These are phyloP conservation scores for Mus spicilegus DNA, from an alignment of 2,113 vertebrate species.

Conservation along the genomic window DNA sequence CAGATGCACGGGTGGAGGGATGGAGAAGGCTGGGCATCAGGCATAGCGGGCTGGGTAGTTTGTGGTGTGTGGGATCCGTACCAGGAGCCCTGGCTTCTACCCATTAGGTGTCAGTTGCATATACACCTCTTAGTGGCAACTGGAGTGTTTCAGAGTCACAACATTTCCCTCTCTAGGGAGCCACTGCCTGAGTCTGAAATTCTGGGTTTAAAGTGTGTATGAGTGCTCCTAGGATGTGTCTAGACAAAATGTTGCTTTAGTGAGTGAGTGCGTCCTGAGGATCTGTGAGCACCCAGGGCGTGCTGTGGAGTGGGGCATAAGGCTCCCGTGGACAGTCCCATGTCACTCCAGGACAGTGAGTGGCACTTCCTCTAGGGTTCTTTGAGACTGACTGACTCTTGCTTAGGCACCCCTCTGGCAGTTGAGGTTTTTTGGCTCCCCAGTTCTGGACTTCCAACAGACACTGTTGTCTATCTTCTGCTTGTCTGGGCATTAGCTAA, in stretches of 20 bases:
- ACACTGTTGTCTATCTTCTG: background rate
- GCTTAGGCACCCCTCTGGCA: background rate
- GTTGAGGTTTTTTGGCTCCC: background rate
- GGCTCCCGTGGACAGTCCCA: too few species aligned
- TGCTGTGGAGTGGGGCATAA: background rate
- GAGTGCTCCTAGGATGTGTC: background rate
- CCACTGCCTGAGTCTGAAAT: background rate
- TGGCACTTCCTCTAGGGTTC: background rate
- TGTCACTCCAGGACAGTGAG: background rate
- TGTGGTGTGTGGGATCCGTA: background rate
- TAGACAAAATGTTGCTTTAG: background rate
- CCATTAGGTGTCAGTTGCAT: background rate
- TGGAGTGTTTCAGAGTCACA: background rate
- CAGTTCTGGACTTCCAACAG: background rate
- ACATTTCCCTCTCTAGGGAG: background rate
- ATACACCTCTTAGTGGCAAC: rapidly evolving
- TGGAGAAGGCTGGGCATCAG: background rate
- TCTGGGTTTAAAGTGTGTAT: too few species aligned
- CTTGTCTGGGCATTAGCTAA: background rate
- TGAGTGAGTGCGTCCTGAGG: background rate
- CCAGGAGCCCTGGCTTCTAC: background rate
- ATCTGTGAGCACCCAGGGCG: rapidly evolving
- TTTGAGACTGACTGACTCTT: background rate
- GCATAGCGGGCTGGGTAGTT: background rate
- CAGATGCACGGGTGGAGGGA: background rate